phyloP scores from a whole-genome alignment of 1,140 invertebrate genomes.

The Listronotus bonariensis region DNA sequence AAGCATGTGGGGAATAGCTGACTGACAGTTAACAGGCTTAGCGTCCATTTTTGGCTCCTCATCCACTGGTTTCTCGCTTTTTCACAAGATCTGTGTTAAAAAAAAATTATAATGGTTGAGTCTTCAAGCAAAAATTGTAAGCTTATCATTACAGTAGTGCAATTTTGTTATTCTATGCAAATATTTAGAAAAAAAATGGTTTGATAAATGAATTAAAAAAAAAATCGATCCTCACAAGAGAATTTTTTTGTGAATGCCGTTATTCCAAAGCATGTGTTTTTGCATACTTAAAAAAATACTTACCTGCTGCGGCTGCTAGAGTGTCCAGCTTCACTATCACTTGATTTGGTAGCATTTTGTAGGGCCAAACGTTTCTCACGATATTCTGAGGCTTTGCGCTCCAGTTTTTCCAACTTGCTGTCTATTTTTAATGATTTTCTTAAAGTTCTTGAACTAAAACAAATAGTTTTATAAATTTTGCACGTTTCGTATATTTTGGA shows the following conservation, averaged over 20 bases:
- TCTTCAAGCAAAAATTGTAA: too few relatives aligned
- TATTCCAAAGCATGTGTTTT: background rate
- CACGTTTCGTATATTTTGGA: too few relatives aligned
- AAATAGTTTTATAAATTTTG: too few relatives aligned
- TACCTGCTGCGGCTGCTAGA: conserved; percentile 31
- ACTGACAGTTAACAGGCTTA: conserved; percentile 39
- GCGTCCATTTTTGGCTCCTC: conserved; percentile 46
- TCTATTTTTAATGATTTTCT: conserved; percentile 50
- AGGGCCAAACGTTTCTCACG: conserved; percentile 50
- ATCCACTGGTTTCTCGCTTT: conserved; percentile 7
- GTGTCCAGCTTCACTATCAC: conserved; percentile 40
- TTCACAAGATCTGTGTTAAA: background rate
- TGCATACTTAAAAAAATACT: background rate
- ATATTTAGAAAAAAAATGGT: too few relatives aligned
- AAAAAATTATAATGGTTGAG: too few relatives aligned
- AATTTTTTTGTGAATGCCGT: too few relatives aligned
- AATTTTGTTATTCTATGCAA: too few relatives aligned
- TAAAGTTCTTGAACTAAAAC: conserved; percentile 26
- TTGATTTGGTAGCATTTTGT: conserved; percentile 40
- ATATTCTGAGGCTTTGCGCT: conserved; percentile 53
- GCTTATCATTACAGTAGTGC: too few relatives aligned
- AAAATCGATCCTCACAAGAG: too few relatives aligned
- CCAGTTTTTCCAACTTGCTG: conserved; percentile 53
- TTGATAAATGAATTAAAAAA: too few relatives aligned
- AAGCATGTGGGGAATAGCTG: conserved; percentile 42